phyloP scores from a whole-genome alignment of 1,140 invertebrate species.

The Pinna nobilis region DNA sequence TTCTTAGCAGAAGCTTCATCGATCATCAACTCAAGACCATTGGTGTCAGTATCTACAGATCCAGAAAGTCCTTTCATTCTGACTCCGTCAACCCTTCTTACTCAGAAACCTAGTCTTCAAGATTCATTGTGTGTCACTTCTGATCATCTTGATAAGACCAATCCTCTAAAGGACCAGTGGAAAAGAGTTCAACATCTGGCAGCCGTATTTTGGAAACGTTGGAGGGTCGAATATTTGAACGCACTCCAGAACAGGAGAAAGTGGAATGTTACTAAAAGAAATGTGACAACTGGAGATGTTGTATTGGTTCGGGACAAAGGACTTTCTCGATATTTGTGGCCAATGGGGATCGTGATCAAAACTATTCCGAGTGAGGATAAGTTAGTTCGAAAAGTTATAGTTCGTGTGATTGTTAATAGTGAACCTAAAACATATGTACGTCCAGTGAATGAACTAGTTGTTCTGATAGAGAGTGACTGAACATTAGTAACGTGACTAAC shows the following conservation, averaged over 20 bases:
- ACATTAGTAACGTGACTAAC: too few species aligned
- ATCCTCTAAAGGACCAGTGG: slow-evolving; percentile 33
- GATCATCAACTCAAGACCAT: slow-evolving; percentile 32
- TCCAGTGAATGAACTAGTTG: slow-evolving; percentile 4
- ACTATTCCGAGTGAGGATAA: not conserved
- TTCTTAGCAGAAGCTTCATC: slow-evolving; percentile 43
- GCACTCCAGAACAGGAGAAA: slow-evolving; percentile 20
- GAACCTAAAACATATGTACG: not conserved
- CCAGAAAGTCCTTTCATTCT: slow-evolving; percentile 6
- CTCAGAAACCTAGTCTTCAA: slow-evolving; percentile 6
- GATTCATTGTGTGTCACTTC: not conserved
- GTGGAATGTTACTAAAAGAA: slow-evolving; percentile 13
- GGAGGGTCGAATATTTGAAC: slow-evolving; percentile 19
- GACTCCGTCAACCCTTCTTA: not conserved
- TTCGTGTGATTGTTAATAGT: not conserved
- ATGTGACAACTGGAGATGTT: slow-evolving; percentile 27
- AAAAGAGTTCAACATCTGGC: slow-evolving; percentile 35
- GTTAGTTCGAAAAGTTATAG: slow-evolving; percentile 11
- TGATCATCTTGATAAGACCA: slow-evolving; percentile 1
- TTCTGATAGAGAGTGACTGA: slow-evolving; percentile 1
- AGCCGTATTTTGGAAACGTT: slow-evolving; percentile 39
- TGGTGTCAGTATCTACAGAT: slow-evolving; percentile 10
- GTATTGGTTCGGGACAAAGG: slow-evolving; percentile 18
- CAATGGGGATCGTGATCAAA: slow-evolving; percentile 4
- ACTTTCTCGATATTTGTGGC: too few species aligned